Evolutionary conservation across 2,888 invertebrate species (phyloP).

Genomic region (Aphodius granarius): DNA sequence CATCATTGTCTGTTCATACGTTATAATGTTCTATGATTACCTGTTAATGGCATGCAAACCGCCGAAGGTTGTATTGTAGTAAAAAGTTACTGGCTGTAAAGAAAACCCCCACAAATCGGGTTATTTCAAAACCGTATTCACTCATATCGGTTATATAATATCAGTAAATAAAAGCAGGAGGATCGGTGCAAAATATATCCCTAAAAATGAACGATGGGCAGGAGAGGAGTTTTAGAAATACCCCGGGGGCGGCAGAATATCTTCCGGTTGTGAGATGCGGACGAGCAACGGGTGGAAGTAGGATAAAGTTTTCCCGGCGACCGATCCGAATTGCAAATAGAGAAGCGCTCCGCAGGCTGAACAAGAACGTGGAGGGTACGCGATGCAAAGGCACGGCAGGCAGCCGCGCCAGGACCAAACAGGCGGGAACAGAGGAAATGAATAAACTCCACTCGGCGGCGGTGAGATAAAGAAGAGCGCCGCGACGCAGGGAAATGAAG

Average conservation of each 20-base stretch:
- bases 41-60: no score
- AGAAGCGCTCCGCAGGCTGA: slow-evolving; percentile 35
- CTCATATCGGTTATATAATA: neutral
- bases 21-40: no score
- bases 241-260: neutral
- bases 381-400: slow-evolving; percentile 39
- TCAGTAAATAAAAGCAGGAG: neutral
- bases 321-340: slow-evolving; percentile 50
- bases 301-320: slow-evolving; percentile 8
- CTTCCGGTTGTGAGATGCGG: neutral
- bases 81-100: neutral
- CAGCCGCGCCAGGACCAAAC: slow-evolving; percentile 31
- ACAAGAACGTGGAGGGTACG: slow-evolving; percentile 40
- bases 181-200: neutral
- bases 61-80: no score
- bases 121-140: neutral
- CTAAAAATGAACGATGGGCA: neutral
- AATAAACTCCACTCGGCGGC: slow-evolving; percentile 47
- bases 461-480: slow-evolving; percentile 49
- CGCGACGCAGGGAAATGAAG: slow-evolving; percentile 52
- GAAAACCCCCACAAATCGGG: no score
- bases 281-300: neutral
- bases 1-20: no score
- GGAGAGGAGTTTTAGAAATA: slow-evolving; percentile 6
- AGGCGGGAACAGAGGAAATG: slow-evolving; percentile 47